Base-by-base conservation (phyloP, 2,888 invertebrate species). In the Suillia variegata region DNA sequence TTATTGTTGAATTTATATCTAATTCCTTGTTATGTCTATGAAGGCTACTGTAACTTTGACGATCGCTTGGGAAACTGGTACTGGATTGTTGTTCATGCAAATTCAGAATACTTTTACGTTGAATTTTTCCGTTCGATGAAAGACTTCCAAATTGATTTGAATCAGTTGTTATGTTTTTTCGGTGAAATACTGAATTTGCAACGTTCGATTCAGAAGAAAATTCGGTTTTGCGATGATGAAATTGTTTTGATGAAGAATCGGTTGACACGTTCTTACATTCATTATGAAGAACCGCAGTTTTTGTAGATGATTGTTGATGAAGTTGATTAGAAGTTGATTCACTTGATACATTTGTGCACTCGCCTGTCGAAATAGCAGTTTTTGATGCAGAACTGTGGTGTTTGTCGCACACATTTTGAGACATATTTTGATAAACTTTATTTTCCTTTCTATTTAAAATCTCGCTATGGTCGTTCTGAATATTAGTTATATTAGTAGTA, bases 91-190 rank as follows among this genome's bases (percentile, higher is more conserved):
- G 88, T 63, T 92, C 92, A 58, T 90, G 88, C 1, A 93, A 83
- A 75, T 93, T 93, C 21, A 88, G 87, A 61, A 93, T 90, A 60
- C 92, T 93, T 78, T 91, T 92, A 54, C 91, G 85, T 80, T 92
- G 92, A 64, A 91, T 89, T 21, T 92, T 88, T 17, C 92, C 92
- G 58, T 73, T 78, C 0, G 79, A 76, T 4, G 77, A 77, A 1
- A 80, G 64, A 26, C 80, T 78, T 20, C 78, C 75, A 56, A 69
- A 67, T 12, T 71, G 73, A 56, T 68, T 71, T 4, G 70, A 72
- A 47, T 80, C 80, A 5, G 59, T 67, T 3, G 75, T 63, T 2
- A 66, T 51, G 48, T 62, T 73, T 61, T 91, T 92, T 45, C 93
- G 87, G 77, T 93, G 91, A 33, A 93, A 85, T 48, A 93, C 89